Conservation (phyloP, 2,113 vertebrate genomes). For the Macrotis lagotis region DNA sequence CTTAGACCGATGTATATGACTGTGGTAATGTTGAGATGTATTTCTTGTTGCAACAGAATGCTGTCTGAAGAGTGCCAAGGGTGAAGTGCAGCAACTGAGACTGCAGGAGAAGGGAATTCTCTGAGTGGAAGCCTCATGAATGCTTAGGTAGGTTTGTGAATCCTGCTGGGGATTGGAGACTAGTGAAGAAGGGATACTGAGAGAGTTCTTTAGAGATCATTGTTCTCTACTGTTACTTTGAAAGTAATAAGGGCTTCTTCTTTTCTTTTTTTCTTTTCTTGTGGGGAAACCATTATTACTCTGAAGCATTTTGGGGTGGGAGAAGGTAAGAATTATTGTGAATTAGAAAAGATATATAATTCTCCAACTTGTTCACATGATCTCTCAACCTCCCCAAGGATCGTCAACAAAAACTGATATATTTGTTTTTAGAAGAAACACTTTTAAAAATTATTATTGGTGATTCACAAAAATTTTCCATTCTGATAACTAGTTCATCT, state of each 20-base stretch:
- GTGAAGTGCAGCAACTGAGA: no score
- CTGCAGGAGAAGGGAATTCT: neutral
- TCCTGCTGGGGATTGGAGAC: no score
- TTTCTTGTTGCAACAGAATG: neutral
- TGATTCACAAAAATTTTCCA: neutral
- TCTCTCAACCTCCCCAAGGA: neutral
- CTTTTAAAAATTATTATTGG: neutral
- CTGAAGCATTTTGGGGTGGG: neutral
- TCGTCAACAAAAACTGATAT: neutral
- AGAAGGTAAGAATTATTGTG: neutral
- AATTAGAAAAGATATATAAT: neutral
- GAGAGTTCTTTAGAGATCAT: no score
- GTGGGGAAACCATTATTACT: neutral
- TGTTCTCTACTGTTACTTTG: neutral
- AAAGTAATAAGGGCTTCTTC: neutral
- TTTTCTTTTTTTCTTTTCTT: neutral
- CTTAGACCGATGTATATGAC: neutral
- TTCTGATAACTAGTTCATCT: neutral
- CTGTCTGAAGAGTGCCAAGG: neutral
- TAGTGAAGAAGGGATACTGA: no score
- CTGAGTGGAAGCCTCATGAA: neutral
- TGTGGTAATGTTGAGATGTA: neutral
- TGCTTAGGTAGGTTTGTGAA: neutral
- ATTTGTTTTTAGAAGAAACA: neutral
- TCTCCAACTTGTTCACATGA: neutral